A percentile compares a stretch with the other conserved stretches of the same genome.
These are phyloP conservation scores for Myotis yumanensis DNA, from an alignment of 2,113 vertebrate species.

Conservation along the genomic window DNA sequence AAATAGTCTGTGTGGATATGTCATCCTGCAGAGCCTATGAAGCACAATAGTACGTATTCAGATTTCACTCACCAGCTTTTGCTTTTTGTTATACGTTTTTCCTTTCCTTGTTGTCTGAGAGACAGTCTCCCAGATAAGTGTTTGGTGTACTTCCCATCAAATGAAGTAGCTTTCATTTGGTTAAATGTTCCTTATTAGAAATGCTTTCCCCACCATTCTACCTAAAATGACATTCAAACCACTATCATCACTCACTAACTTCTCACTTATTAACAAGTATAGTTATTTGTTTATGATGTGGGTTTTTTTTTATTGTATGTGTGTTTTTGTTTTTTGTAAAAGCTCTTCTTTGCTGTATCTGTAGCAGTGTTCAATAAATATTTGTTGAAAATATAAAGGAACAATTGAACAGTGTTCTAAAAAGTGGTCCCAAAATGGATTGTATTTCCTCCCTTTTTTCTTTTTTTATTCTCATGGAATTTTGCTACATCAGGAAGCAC, in stretches of 20 bases:
- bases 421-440: not conserved
- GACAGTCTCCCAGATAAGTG: not conserved
- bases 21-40: not conserved
- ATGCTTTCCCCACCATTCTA: not conserved
- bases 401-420: not conserved
- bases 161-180: not conserved
- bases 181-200: not conserved
- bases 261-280: not conserved
- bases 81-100: not conserved
- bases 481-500: not conserved
- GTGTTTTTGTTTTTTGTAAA: not conserved
- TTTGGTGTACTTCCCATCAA: not conserved
- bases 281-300: not conserved
- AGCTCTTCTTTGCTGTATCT: not conserved
- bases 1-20: not conserved
- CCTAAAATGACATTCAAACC: not conserved
- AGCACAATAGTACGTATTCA: not conserved
- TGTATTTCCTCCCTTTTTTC: not conserved
- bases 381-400: not conserved
- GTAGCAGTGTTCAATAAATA: constrained; percentile 2
- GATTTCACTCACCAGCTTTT: not conserved
- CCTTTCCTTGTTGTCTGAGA: not conserved
- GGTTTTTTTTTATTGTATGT: not conserved
- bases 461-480: not conserved
- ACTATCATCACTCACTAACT: not conserved